Percentiles rank a stretch among this genome's conserved stretches.
Conservation (phyloP, 2,888 invertebrate genomes). For the Chalcis sispes region DNA sequence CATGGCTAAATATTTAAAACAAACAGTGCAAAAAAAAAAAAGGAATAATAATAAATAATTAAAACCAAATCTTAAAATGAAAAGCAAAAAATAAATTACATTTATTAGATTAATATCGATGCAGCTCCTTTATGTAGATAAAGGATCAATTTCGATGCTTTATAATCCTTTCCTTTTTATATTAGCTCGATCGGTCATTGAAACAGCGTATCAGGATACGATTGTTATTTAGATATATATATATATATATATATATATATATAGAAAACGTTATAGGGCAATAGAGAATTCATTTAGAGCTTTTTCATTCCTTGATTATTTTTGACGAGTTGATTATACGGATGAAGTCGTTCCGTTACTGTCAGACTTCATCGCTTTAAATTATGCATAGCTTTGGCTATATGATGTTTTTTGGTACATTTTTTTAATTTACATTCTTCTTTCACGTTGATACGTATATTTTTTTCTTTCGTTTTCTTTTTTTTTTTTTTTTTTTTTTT, state of each 20-base stretch:
- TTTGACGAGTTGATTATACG: constrained; percentile 45
- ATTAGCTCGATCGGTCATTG: background rate
- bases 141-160: constrained; percentile 10
- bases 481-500: too few relatives aligned
- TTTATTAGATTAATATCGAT: too few relatives aligned
- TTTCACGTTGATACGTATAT: too few relatives aligned
- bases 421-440: too few relatives aligned
- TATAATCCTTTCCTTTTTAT: background rate
- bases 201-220: background rate
- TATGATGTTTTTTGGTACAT: constrained; percentile 16
- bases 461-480: too few relatives aligned
- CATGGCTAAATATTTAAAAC: too few relatives aligned
- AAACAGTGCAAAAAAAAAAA: too few relatives aligned
- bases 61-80: too few relatives aligned
- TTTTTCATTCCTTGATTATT: constrained; percentile 22
- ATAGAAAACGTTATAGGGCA: background rate
- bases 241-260: background rate
- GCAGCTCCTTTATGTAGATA: too few relatives aligned
- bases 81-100: too few relatives aligned
- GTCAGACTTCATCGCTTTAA: constrained; percentile 15
- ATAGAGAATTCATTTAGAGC: constrained; percentile 2
- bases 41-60: too few relatives aligned
- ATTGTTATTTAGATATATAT: constrained; percentile 26
- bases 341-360: constrained; percentile 34
- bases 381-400: constrained; percentile 18